Evolutionary conservation across 2,113 vertebrate genomes (phyloP), one percentile per base, ranked within the genome.

Genomic region (Saccopteryx leptura): DNA sequence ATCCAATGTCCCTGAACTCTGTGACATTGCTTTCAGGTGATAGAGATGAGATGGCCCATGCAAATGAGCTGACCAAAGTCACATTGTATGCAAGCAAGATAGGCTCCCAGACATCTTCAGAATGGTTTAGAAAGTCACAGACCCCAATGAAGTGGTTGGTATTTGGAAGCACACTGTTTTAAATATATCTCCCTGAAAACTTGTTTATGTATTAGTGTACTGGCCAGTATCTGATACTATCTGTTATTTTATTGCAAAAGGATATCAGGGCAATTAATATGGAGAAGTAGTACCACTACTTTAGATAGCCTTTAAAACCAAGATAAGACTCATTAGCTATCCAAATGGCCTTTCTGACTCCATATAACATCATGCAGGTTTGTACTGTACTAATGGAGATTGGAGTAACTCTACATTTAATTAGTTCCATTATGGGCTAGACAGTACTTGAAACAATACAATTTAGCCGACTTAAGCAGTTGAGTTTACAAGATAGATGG

Each of bases 401-500:
- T 98, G 97, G 39, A 96, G 86, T 98, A 98, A 97, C 69, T 94
- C 98, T 99, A 98, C 86, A 95, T 97, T 98, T 96, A 98, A 92
- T 98, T 98, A 95, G 97, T 98, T 98, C 91, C 97, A 88, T 61
- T 92, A 97, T 23, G 94, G 98, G 96, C 90, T 97, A 97, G 98
- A 98, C 96, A 98, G 94, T 96, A 96, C 96, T 98, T 98, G 97
- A 98, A 93, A 97, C 96, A 97, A 94, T 97, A 92, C 92, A 98
- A 97, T 96, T 97, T 98, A 98, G 98, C 90, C 87, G 94, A 97
- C 90, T 98, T 98, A 96, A 97, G 96, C 95, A 97, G 97, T 98
- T 97, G 98, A 98, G 97, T 98, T 99, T 99, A 99, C 98, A 99
- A 98, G 98, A 99, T 99, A 98, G 99, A 99, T 98, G 99, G 99